These are phyloP conservation scores for Mus caroli DNA, from an alignment of 2,797 vertebrate species.

Conservation along the genomic window DNA sequence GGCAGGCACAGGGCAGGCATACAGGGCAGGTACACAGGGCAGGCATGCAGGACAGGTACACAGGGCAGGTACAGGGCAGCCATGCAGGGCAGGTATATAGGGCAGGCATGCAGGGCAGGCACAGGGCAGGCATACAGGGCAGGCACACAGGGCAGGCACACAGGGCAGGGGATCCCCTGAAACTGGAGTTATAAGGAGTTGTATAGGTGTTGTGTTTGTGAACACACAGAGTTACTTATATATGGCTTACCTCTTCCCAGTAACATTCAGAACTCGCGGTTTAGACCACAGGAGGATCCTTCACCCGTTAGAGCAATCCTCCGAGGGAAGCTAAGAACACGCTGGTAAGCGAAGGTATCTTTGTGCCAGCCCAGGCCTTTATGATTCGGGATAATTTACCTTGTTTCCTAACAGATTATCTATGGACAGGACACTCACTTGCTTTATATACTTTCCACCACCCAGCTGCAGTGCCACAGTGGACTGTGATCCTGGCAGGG, in stretches of 20 bases:
- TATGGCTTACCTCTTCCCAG: not conserved
- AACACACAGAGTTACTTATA: not conserved
- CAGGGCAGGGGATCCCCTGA: not conserved
- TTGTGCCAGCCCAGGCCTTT: not conserved
- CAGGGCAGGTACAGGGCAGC: not conserved
- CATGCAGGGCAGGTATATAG: not conserved
- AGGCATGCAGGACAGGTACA: not conserved
- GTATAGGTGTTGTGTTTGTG: not conserved
- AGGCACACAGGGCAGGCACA: not conserved
- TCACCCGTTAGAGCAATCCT: not conserved
- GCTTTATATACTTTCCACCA: constrained; percentile 6
- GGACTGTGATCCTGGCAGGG: not conserved
- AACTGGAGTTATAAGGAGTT: not conserved
- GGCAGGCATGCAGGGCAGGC: not conserved
- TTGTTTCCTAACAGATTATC: constrained; percentile 44
- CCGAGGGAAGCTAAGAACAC: not conserved
- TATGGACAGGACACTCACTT: not conserved
- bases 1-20: not conserved
- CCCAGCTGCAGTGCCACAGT: not conserved
- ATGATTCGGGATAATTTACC: constrained; percentile 1
- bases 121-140: not conserved
- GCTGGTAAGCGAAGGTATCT: not conserved
- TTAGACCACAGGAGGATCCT: not conserved
- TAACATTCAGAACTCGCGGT: not conserved
- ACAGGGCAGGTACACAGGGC: not conserved